These are phyloP conservation scores for Elaeidobius kamerunicus DNA, from an alignment of 2,888 invertebrate genomes.

Conservation along the genomic window DNA sequence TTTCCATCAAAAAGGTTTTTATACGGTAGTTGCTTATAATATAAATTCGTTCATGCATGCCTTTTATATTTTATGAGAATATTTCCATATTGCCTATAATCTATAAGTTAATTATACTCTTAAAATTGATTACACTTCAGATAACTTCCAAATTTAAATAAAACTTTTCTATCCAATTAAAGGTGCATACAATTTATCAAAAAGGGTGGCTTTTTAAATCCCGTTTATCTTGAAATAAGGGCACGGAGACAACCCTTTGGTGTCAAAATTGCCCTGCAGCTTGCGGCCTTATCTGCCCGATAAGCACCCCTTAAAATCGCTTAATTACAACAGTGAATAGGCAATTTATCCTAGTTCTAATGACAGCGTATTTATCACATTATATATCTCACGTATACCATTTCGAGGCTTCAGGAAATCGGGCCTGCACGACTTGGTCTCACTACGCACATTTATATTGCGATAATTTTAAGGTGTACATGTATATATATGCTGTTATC, in stretches of 20 bases:
- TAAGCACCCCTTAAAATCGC: slow-evolving; percentile 34
- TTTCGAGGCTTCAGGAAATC: slow-evolving; percentile 1
- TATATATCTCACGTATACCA: slow-evolving; percentile 33
- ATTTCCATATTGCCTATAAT: too few species aligned
- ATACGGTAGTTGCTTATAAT: too few species aligned
- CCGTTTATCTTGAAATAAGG: slow-evolving; percentile 20
- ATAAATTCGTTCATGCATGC: too few species aligned
- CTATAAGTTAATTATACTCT: too few species aligned
- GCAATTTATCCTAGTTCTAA: slow-evolving; percentile 38
- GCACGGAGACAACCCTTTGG: slow-evolving; percentile 26
- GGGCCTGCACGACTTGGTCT: too few species aligned
- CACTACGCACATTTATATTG: slow-evolving; percentile 6
- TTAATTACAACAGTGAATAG: slow-evolving; percentile 38
- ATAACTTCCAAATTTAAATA: slow-evolving; percentile 26
- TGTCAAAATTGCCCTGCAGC: slow-evolving; percentile 22
- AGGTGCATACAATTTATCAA: slow-evolving; percentile 25
- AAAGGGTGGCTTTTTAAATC: slow-evolving; percentile 16
- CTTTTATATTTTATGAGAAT: too few species aligned
- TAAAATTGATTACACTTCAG: too few species aligned
- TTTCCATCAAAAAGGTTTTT: too few species aligned
- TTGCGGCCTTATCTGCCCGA: slow-evolving; percentile 26
- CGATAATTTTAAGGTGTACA: background rate
- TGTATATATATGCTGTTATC: too few species aligned
- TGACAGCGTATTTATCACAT: slow-evolving; percentile 41
- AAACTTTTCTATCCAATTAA: slow-evolving; percentile 24